These are phyloP conservation scores for Caenorhabditis sinica DNA, from an alignment of 2,888 invertebrate genomes.

Conservation along the genomic window DNA sequence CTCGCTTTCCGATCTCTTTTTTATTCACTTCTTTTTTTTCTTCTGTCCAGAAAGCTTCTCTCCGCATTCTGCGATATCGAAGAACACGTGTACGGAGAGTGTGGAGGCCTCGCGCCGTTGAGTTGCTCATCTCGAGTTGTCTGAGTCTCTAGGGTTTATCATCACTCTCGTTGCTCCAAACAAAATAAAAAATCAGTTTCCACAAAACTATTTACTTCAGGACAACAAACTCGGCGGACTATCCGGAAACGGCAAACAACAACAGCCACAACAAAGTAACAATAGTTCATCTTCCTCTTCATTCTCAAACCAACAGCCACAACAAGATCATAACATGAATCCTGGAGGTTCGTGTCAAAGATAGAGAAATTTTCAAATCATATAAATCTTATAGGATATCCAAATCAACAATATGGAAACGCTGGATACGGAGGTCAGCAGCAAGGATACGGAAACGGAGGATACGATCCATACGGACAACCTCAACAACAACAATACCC, in stretches of 20 bases:
- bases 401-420: conserved; percentile 50
- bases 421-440: conserved; percentile 55
- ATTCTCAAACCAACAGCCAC: neutral
- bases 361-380: neutral
- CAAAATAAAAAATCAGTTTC: neutral
- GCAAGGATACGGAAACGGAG: conserved; percentile 57
- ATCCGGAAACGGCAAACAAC: conserved; percentile 38
- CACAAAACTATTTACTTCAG: conserved; percentile 14
- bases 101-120: conserved; percentile 13
- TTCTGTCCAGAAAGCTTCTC: conserved; percentile 10
- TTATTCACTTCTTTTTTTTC: conserved; percentile 1
- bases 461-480: conserved; percentile 57
- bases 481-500: conserved; percentile 31
- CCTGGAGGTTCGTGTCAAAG: conserved; percentile 35
- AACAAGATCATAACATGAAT: conserved; percentile 52
- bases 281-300: conserved; percentile 22
- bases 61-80: conserved; percentile 6
- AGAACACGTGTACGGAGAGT: conserved; percentile 51
- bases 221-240: conserved; percentile 62
- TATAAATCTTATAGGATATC: conserved; percentile 30
- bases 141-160: conserved; percentile 32
- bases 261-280: conserved; percentile 14
- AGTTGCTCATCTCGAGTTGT: conserved; percentile 26
- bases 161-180: conserved; percentile 3
- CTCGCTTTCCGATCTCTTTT: conserved; percentile 27